Percentiles rank a stretch among this genome's conserved stretches.
Conservation (phyloP, 2,797 vertebrate genomes). For the Emys orbicularis region DNA sequence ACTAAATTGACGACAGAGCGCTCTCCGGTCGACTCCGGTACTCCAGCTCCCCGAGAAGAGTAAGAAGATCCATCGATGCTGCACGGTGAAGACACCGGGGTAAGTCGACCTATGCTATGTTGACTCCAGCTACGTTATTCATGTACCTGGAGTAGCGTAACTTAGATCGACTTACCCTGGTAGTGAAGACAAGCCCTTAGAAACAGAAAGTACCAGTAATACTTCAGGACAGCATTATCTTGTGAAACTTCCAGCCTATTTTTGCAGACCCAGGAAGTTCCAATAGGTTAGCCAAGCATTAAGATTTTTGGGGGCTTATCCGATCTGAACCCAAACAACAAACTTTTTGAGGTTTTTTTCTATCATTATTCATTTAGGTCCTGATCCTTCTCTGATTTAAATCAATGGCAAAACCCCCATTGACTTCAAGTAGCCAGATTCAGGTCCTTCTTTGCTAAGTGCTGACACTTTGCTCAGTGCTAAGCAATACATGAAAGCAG, state of each 20-base stretch:
- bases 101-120: too few relatives aligned
- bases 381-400: neutral
- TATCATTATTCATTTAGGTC: neutral
- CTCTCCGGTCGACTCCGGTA: too few relatives aligned
- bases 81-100: too few relatives aligned
- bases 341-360: neutral
- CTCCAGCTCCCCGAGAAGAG: too few relatives aligned
- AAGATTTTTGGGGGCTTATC: neutral
- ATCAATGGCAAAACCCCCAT: neutral
- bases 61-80: too few relatives aligned
- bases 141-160: too few relatives aligned
- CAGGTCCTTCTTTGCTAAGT: neutral
- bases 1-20: too few relatives aligned
- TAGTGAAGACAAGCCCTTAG: too few relatives aligned
- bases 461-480: neutral
- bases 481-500: neutral
- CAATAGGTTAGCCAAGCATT: neutral
- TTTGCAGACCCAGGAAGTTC: neutral
- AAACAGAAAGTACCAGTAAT: neutral
- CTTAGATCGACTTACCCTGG: too few relatives aligned
- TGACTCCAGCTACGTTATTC: too few relatives aligned
- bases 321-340: neutral
- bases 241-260: neutral
- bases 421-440: neutral
- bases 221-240: neutral